These are phyloP conservation scores for Zophobas atratus DNA, from an alignment of 1,140 invertebrate genomes.

Conservation along the genomic window DNA sequence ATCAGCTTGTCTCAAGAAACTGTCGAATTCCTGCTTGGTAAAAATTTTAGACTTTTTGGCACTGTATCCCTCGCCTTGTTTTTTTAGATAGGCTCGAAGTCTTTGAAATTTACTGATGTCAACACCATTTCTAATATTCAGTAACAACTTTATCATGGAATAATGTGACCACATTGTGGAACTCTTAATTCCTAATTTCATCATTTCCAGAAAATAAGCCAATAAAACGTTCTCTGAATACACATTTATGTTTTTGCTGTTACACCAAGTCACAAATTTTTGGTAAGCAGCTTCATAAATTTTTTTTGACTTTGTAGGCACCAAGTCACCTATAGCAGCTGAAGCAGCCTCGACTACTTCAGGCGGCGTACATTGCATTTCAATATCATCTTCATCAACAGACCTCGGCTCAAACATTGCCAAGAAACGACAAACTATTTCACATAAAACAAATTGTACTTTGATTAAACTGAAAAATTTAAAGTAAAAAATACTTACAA, in stretches of 20 bases:
- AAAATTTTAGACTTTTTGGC: conserved; percentile 39
- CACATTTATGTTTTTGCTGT: background rate
- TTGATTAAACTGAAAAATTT: too few relatives aligned
- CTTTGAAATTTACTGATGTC: conserved; percentile 22
- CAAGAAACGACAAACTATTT: too few relatives aligned
- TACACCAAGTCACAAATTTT: background rate
- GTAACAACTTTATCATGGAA: conserved; percentile 12
- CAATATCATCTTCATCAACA: too few relatives aligned
- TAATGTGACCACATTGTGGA: conserved; percentile 35
- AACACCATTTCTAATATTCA: conserved; percentile 34
- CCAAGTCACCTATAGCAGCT: background rate
- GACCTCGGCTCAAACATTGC: too few relatives aligned
- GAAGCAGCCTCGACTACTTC: conserved; percentile 5
- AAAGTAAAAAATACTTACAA: too few relatives aligned
- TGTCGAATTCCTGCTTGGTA: conserved; percentile 4
- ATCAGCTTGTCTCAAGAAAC: conserved; percentile 4
- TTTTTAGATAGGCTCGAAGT: background rate
- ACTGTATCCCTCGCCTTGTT: conserved; percentile 6
- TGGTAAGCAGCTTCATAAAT: background rate
- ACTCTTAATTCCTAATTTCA: conserved; percentile 15
- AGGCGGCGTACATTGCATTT: background rate
- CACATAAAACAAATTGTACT: too few relatives aligned
- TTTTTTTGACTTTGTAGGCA: conserved; percentile 9
- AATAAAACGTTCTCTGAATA: conserved; percentile 37
- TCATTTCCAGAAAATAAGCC: conserved; percentile 30